Conservation (phyloP, 2,113 vertebrate species). For the Perccottus glenii region DNA sequence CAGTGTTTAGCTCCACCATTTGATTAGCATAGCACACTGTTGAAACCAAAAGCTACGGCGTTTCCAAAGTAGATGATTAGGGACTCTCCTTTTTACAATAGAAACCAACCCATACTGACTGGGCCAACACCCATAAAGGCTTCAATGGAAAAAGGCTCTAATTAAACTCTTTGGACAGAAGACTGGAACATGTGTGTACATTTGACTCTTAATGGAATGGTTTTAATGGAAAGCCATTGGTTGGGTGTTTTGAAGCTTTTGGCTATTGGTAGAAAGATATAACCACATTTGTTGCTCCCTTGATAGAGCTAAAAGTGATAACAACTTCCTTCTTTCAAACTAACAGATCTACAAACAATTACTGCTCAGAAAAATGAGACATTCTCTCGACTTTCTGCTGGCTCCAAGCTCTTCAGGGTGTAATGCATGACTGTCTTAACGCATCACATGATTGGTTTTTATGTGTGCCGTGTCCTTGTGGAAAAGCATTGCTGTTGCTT, state of each 20-base stretch:
- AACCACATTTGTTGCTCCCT: not conserved
- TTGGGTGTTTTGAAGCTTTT: not conserved
- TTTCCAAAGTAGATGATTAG: too few species aligned
- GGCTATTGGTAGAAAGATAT: not conserved
- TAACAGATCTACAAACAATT: not conserved
- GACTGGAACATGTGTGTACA: not conserved
- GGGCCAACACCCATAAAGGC: too few species aligned
- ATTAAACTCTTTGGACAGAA: not conserved
- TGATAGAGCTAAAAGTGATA: constrained; percentile 1
- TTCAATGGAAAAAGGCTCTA: not conserved
- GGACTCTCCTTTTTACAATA: too few species aligned
- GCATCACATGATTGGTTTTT: constrained; percentile 3
- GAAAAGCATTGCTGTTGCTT: not conserved
- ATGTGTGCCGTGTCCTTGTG: constrained; percentile 1
- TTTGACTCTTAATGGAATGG: not conserved
- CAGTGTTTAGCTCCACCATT: too few species aligned
- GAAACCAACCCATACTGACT: too few species aligned
- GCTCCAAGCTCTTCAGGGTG: too few species aligned
- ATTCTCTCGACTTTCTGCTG: not conserved
- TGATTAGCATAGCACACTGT: too few species aligned
- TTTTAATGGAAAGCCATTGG: not conserved
- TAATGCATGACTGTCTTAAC: not conserved
- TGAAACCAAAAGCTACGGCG: too few species aligned
- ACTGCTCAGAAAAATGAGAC: not conserved
- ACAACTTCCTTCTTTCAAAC: not conserved